Base-by-base conservation (phyloP, 53 echinoderm and acorn worm genomes). In the Luidia sarsii region DNA sequence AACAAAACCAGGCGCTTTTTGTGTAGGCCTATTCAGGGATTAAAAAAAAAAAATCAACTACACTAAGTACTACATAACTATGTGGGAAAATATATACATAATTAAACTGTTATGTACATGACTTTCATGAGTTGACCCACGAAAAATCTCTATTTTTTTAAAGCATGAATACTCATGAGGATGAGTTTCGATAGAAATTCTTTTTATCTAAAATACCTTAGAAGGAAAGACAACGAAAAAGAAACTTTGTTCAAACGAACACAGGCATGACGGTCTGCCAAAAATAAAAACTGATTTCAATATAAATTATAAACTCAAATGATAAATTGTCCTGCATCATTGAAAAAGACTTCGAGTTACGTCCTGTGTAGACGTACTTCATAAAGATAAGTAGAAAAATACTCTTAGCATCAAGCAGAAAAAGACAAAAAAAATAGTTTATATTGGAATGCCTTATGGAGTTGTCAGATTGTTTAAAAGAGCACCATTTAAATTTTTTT, bases 61-160 rank as follows among this genome's bases (percentile, higher is more conserved):
- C n/a, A 77, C 77, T 77, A 77, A 77, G 45, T 61, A 77, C 59
- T 52, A 77, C 43, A 22, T 30, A 7, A 60, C 77, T 77, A 60
- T 23, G 45, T 31, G 48, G 48, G 70, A 49, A 8, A n/a, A 7
- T 77, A 77, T 77, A 20, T 77, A 77, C 77, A 77, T 11, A 30
- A 20, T 29, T 19, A 39, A 51, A 69, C 70, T 61, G 60, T n/a
- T n/a, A n/a, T n/a, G n/a, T 60, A 77, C 60, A 61, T n/a, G 61
- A 39, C 45, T 77, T 61, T 45, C 48, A 22, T 33, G 32, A 15
- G 10, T 14, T 5, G 3, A 72, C 6, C 34, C 22, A 2, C 1
- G 15, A 10, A 72, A 37, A 19, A 67, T 28, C 28, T n/a, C 16
- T 35, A 22, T 39, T 62, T 28, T 59, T n/a, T n/a, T n/a, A n/a